Base-by-base conservation (phyloP, 2,113 vertebrate species). In the Poeciliopsis retropinna region DNA sequence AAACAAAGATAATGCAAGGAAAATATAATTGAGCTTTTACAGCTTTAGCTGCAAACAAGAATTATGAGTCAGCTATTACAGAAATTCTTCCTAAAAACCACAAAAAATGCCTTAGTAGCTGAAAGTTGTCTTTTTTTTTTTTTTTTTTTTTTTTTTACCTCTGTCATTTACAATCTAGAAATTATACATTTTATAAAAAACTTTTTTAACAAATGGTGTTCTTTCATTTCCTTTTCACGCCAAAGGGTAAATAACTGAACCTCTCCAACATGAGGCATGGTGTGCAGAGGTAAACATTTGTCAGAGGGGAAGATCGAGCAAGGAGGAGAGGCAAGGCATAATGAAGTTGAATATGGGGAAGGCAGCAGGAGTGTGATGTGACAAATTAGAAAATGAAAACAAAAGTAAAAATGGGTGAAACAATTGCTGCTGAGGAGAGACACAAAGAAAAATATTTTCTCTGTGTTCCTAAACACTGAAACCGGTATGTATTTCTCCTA, bases 251-350 rank as follows among this genome's bases (percentile, higher is more conserved):
- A 70, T 72, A 80, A 76, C 19, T 47, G 70, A 64, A 62, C 37
- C 27, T 64, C 73, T 78, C 28, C 75, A 78, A 71, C 39, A 81
- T 34, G 29, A 41, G 15, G 44, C 44, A 47, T 47, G 44, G 15
- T 12, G 62, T 62, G 73, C 64, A 61, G 70, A 72, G 25, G 29
- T 19, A 22, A 47, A 47, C 44, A 47, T 15, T 60, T 67, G 61
- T 79, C 70, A 57, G 72, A 77, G 51, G n/a, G 17, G 13, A 31
- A 71, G 34, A 72, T 80, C 60, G 54, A 77, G n/a, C 79, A 77
- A 54, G 41, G 32, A 75, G 30, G 68, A 74, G 54, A 67, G 41
- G 51, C 47, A 51, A 27, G 37, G 73, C 62, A 66, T 66, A 74
- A 81, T 69, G 9, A 66, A 61, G 37, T 31, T 64, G 8, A n/a